Conservation (phyloP, 2,797 vertebrate species). For the Thunnus albacares region DNA sequence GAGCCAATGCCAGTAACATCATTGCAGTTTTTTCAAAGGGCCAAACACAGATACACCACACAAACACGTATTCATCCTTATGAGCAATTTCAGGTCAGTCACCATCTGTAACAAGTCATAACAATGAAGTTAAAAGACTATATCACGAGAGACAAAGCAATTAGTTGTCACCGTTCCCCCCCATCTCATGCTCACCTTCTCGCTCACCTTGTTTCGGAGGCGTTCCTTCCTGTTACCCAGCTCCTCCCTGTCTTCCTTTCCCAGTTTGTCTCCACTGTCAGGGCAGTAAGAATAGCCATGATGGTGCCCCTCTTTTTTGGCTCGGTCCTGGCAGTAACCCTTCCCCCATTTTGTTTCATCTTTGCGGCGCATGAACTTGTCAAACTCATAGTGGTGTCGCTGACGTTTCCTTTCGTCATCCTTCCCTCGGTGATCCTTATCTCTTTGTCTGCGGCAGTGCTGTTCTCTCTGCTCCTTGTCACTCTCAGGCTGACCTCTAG, state of each 20-base stretch:
- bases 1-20: background rate
- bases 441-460: conserved; percentile 89
- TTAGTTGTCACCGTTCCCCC: conserved; percentile 1
- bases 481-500: conserved; percentile 88
- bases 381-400: conserved; percentile 92
- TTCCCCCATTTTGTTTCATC: conserved; percentile 97
- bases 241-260: conserved; percentile 93
- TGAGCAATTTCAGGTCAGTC: background rate
- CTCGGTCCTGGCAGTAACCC: conserved; percentile 92
- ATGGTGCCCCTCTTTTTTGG: conserved; percentile 91
- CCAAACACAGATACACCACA: background rate
- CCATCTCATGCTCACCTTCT: conserved; percentile 84
- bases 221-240: conserved; percentile 92
- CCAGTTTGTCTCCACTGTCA: conserved; percentile 90
- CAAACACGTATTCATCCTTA: background rate
- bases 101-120: no score
- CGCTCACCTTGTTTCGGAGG: conserved; percentile 94
- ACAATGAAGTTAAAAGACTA: background rate
- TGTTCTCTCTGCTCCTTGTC: conserved; percentile 94
- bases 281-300: conserved; percentile 88
- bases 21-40: background rate
- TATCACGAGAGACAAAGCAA: conserved; percentile 1
- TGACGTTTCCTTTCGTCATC: conserved; percentile 92
- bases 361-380: conserved; percentile 92
- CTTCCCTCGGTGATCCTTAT: conserved; percentile 92